phyloP scores from a whole-genome alignment of 2,113 vertebrate genomes.

The Vulpes ferrilata region DNA sequence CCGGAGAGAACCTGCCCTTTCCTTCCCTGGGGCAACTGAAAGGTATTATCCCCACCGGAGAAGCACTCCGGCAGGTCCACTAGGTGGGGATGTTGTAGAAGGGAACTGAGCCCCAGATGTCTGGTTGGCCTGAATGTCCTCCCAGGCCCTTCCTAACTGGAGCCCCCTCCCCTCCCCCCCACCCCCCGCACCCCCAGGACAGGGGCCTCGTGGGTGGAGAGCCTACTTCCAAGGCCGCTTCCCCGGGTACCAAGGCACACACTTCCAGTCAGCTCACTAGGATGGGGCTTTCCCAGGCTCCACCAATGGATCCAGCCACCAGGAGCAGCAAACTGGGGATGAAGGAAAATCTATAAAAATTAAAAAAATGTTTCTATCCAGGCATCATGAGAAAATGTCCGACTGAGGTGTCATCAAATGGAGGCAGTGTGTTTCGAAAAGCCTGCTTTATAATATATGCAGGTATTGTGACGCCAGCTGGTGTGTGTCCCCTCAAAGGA shows the following conservation, averaged over 20 bases:
- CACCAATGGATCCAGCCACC: background rate
- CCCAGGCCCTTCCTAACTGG: background rate
- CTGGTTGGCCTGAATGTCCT: conserved; percentile 18
- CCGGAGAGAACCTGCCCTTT: background rate
- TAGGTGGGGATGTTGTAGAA: conserved; percentile 82
- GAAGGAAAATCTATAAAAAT: background rate
- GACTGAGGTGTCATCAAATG: background rate
- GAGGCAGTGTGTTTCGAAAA: background rate
- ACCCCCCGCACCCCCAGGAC: too few relatives aligned
- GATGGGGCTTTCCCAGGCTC: background rate
- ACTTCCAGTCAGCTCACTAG: too few relatives aligned
- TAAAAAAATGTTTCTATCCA: background rate
- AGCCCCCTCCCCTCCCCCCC: too few relatives aligned
- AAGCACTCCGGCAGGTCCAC: conserved; percentile 73
- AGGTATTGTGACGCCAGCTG: background rate
- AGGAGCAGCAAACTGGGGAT: background rate
- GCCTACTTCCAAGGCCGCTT: background rate
- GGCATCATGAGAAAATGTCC: background rate
- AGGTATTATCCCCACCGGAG: conserved; percentile 41
- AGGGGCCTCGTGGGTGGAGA: background rate
- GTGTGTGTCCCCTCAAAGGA: background rate
- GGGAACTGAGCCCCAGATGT: conserved; percentile 60
- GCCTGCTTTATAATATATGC: background rate
- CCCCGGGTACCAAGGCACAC: background rate
- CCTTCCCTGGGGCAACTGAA: conserved; percentile 65